A percentile compares a stretch with the other conserved stretches of the same genome.
These are phyloP conservation scores for Palaemon carinicauda DNA, from an alignment of 1,140 invertebrate genomes.

Conservation along the genomic window DNA sequence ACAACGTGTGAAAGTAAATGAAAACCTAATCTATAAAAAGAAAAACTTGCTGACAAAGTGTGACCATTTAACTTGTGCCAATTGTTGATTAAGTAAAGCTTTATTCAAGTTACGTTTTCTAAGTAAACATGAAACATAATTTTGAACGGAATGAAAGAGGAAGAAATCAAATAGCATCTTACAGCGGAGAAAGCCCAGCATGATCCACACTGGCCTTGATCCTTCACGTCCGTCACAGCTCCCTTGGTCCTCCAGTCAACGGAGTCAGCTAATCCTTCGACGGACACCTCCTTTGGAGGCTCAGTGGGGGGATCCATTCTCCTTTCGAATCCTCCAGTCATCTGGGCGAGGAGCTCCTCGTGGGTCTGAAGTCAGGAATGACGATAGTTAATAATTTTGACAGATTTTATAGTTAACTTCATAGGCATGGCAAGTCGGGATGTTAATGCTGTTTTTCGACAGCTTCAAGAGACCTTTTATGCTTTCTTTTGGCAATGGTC, in stretches of 20 bases:
- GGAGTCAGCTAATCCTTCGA: background rate
- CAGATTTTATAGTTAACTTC: background rate
- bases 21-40: too few relatives aligned
- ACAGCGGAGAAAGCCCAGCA: constrained; percentile 64
- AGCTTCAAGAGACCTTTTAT: too few relatives aligned
- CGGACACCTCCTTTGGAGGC: background rate
- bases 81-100: background rate
- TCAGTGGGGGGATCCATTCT: background rate
- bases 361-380: background rate
- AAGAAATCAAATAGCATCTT: background rate
- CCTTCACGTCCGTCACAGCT: constrained; percentile 66
- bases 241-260: constrained; percentile 66
- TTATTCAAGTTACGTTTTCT: background rate
- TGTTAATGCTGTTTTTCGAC: too few relatives aligned
- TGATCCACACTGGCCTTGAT: constrained; percentile 64
- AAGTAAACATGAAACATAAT: background rate
- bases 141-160: background rate
- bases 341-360: background rate
- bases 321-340: background rate
- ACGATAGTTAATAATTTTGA: background rate
- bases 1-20: too few relatives aligned
- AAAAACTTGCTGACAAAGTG: too few relatives aligned
- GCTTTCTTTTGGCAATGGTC: too few relatives aligned
- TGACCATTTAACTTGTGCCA: too few relatives aligned
- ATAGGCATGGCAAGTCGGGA: too few relatives aligned